Percentiles rank a stretch among this genome's conserved stretches.
These are phyloP conservation scores for Drosophila helvetica DNA, from an alignment of 2,888 invertebrate species.

Conservation along the genomic window DNA sequence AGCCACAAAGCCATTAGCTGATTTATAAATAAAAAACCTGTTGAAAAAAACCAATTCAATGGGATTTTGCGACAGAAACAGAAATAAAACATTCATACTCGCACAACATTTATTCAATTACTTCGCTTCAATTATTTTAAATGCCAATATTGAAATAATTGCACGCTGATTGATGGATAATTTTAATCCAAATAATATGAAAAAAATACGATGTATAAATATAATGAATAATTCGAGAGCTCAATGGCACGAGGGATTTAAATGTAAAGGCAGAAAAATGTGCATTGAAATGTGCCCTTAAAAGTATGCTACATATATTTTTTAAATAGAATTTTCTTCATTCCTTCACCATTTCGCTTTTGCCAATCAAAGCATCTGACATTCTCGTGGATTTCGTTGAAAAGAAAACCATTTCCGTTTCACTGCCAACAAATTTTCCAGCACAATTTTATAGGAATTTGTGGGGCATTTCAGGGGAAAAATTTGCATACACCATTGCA, in stretches of 20 bases:
- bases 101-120: conserved; percentile 1
- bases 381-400: conserved; percentile 16
- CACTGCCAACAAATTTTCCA: conserved; percentile 15
- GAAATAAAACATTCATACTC: no score
- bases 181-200: conserved; percentile 7
- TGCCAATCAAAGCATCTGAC: conserved; percentile 30
- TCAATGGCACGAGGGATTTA: not conserved
- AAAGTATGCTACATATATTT: not conserved
- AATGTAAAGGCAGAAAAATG: not conserved
- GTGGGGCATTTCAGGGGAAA: conserved; percentile 1
- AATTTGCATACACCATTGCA: conserved; percentile 52
- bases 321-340: conserved; percentile 11
- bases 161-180: conserved; percentile 22
- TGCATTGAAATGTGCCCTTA: not conserved
- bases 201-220: conserved; percentile 3
- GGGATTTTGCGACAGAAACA: no score
- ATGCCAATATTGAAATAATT: conserved; percentile 13
- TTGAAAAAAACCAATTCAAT: not conserved
- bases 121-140: not conserved
- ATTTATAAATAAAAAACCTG: not conserved
- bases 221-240: not conserved
- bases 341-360: conserved; percentile 14
- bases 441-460: conserved; percentile 19
- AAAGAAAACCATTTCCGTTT: conserved; percentile 25
- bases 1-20: not conserved